Percentiles rank a stretch among this genome's conserved stretches.
Conservation (phyloP, 2,113 vertebrate species). For the Pluvianellus socialis region DNA sequence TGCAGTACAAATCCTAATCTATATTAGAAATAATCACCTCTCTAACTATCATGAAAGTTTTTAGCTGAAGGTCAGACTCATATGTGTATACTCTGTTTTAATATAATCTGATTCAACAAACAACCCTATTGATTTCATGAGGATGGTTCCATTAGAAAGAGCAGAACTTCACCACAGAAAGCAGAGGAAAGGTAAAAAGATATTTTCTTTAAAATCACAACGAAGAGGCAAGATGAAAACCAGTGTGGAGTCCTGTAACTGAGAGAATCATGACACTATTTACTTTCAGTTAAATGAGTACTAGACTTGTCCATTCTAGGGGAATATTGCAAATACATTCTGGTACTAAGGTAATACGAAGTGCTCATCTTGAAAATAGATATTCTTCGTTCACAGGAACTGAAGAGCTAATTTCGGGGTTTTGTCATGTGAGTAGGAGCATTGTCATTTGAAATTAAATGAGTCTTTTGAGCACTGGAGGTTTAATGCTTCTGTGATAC, state of each 20-base stretch:
- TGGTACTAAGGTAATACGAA: background rate
- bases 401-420: background rate
- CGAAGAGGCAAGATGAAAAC: background rate
- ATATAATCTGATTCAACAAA: conserved; percentile 29
- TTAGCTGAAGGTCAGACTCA: conserved; percentile 30
- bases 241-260: background rate
- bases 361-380: conserved; percentile 31
- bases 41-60: conserved; percentile 10
- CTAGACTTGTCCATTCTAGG: background rate
- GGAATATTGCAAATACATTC: background rate
- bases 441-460: conserved; percentile 45
- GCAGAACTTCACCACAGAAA: background rate
- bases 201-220: background rate
- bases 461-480: conserved; percentile 3
- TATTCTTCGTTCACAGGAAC: background rate
- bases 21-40: conserved; percentile 33
- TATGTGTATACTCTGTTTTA: conserved; percentile 4
- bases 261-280: background rate
- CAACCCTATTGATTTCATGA: conserved; percentile 12
- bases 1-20: conserved; percentile 21
- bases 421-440: conserved; percentile 47
- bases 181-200: background rate
- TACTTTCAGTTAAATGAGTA: background rate
- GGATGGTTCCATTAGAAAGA: background rate
- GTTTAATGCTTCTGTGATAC: conserved; percentile 31